Evolutionary conservation across 1,140 invertebrate species (phyloP), one percentile per base, ranked within the genome.

Genomic region (Pissodes strobi): DNA sequence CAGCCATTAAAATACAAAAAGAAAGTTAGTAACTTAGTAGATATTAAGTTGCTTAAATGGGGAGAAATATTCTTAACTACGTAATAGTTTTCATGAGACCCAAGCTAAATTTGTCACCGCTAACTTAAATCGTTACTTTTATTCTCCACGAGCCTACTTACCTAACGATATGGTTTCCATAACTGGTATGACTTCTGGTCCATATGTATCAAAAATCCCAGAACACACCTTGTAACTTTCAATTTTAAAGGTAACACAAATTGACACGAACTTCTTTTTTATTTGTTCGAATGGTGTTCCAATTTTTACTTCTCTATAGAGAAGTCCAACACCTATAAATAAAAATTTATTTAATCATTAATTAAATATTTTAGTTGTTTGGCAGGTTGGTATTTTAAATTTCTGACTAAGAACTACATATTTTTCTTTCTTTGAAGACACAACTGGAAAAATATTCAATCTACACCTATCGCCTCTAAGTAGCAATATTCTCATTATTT

Each of bases 241-340:
- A 23, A 77, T 72, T 64, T 74, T 70, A 34, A 77, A 72, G 19
- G 62, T 58, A 18, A 73, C 72, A 51, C 76, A 77, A 17, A 76
- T 45, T 12, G 68, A 25, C 1, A 75, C 68, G 41, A 77, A 74
- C 57, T 76, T 68, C 9, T 8, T 37, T 60, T 67, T 72, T 9
- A 77, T 69, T 18, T 60, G 58, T 22, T 73, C 71, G 9, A 71
- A 63, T 0, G 66, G 27, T 0, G 63, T 57, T 15, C 72, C 69
- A 19, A 53, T 63, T 34, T 64, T 46, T 1, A 77, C 67, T 51
- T 72, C 70, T 9, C 21, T 57, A 30, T 62, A 56, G 18, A 77
- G 45, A 2, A 77, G 41, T 17, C 68, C 61, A 12, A 75, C 66
- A 30, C 73, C 75, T 77, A 55, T 45, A 66, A 52, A 52, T 48